Conservation (phyloP, 1,140 invertebrate species). For the Macrocentrus cingulum region DNA sequence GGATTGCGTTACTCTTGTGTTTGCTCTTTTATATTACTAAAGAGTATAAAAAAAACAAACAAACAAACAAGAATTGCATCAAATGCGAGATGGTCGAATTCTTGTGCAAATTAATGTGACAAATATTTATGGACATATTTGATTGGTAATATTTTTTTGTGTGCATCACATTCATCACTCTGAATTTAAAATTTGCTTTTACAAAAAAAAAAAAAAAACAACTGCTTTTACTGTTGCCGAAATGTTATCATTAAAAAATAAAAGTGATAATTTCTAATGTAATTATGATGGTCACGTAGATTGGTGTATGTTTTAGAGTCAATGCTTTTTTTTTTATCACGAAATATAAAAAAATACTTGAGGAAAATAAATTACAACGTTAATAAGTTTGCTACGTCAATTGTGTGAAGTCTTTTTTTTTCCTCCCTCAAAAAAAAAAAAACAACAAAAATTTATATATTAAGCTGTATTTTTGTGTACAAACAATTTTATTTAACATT, state of each 20-base stretch:
- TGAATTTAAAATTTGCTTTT: not conserved
- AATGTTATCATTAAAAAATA: too few relatives aligned
- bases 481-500: slow-evolving; percentile 15
- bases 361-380: slow-evolving; percentile 29
- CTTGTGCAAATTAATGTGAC: too few relatives aligned
- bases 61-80: too few relatives aligned
- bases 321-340: slow-evolving; percentile 17
- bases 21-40: too few relatives aligned
- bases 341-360: slow-evolving; percentile 12
- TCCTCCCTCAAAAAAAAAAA: slow-evolving; percentile 9
- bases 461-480: slow-evolving; percentile 15
- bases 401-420: slow-evolving; percentile 26
- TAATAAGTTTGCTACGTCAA: slow-evolving; percentile 40
- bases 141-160: not conserved
- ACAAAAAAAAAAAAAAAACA: not conserved
- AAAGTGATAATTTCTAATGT: too few relatives aligned
- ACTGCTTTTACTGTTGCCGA: too few relatives aligned
- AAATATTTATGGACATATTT: too few relatives aligned
- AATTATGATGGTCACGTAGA: not conserved
- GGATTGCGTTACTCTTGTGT: too few relatives aligned
- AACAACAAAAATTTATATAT: too few relatives aligned
- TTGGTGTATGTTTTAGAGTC: slow-evolving; percentile 15
- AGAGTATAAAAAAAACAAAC: too few relatives aligned
- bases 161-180: not conserved
- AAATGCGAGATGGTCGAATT: too few relatives aligned